These are phyloP conservation scores for Ariolimax columbianus DNA, from an alignment of 2,888 invertebrate species.

Conservation along the genomic window DNA sequence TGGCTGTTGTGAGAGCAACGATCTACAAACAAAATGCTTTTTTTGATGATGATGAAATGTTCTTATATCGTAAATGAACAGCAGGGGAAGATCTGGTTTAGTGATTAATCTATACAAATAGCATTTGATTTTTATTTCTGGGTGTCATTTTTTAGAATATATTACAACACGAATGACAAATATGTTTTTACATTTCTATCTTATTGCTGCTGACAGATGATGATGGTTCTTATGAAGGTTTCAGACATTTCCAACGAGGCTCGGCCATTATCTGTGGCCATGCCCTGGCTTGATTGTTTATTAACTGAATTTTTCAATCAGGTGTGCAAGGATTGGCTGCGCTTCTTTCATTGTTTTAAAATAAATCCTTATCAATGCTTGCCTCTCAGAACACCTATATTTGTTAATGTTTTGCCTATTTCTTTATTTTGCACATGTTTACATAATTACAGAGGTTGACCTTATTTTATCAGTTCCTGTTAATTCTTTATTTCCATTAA, in stretches of 20 bases:
- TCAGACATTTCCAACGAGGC: conserved; percentile 92
- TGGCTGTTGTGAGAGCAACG: too few relatives aligned
- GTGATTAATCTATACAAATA: too few relatives aligned
- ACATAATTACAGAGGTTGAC: neutral
- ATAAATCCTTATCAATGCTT: neutral
- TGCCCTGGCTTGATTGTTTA: conserved; percentile 89
- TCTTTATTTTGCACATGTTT: neutral
- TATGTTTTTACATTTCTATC: neutral
- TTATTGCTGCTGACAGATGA: conserved; percentile 62
- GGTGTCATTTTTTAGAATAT: too few relatives aligned
- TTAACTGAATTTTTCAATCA: conserved; percentile 81
- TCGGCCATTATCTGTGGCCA: conserved; percentile 89
- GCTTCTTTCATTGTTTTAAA: neutral
- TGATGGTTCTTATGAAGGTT: conserved; percentile 86
- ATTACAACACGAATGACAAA: too few relatives aligned
- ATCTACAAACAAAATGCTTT: too few relatives aligned
- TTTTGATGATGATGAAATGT: too few relatives aligned
- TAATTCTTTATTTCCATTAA: too few relatives aligned
- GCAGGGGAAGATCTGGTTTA: too few relatives aligned
- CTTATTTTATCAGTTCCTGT: neutral
- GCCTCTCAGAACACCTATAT: neutral
- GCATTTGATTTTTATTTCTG: too few relatives aligned
- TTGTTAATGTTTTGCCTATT: too few relatives aligned
- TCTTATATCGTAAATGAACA: too few relatives aligned
- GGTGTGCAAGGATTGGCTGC: conserved; percentile 59